Conservation (phyloP, 2,888 invertebrate genomes). For the Rotaria sp. region DNA sequence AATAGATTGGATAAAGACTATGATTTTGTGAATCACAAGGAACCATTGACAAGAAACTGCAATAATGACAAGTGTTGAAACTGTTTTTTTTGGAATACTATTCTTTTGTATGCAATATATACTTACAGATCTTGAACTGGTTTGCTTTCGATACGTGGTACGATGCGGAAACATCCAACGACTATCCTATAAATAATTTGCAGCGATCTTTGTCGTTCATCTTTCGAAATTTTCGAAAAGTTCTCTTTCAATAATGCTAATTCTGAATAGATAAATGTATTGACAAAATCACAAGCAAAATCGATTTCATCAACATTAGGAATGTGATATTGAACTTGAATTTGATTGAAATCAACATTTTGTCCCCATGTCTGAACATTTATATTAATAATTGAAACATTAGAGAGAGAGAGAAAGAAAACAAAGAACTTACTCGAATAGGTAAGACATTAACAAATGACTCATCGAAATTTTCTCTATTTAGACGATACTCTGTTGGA, state of each 20-base stretch:
- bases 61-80: not conserved
- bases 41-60: not conserved
- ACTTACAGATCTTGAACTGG: not conserved
- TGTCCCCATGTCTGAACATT: slow-evolving; percentile 32
- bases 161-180: not conserved
- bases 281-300: slow-evolving; percentile 25
- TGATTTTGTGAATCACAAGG: not conserved
- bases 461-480: slow-evolving; percentile 61
- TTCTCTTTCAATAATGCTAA: slow-evolving; percentile 23
- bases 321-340: slow-evolving; percentile 70
- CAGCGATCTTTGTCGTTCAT: not conserved
- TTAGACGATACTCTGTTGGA: slow-evolving; percentile 48
- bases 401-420: rapidly evolving
- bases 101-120: too few relatives aligned
- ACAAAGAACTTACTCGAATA: slow-evolving; percentile 58
- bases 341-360: slow-evolving; percentile 61
- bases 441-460: slow-evolving; percentile 67
- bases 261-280: slow-evolving; percentile 19
- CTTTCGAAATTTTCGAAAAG: not conserved
- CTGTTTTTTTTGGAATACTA: not conserved
- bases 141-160: not conserved
- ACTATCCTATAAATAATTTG: not conserved
- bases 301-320: slow-evolving; percentile 67
- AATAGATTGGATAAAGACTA: not conserved
- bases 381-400: too few relatives aligned